Base-by-base conservation (phyloP, 2,113 vertebrate species). In the Ciconia stormi region DNA sequence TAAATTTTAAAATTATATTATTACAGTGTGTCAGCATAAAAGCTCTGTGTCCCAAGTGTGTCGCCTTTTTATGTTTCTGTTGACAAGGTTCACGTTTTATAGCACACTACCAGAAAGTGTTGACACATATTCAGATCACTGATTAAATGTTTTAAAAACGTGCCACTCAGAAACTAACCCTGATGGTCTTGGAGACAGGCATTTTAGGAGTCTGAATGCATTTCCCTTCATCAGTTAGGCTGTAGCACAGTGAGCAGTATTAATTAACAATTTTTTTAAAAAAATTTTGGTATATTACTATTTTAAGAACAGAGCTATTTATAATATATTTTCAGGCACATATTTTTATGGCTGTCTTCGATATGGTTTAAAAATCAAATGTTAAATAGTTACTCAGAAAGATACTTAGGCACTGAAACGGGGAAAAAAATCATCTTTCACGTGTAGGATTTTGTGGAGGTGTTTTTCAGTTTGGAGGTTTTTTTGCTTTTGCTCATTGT, bases 61-160 rank as follows among this genome's bases (percentile, higher is more conserved):
- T 97, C 91, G 79, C 97, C 96, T 98, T 97, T 97, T 97, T 98
- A 97, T 98, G 97, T 98, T 98, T 97, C 96, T 98, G 98, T 98
- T 98, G 98, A 98, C 98, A 98, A 98, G 98, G 98, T 98, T 98
- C 97, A 97, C 94, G 2, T 98, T 98, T 98, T 97, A 97, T 97
- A 98, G 97, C 98, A 98, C 96, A 23, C 97, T 87, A 97, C 97
- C 98, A 98, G 97, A 98, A 98, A 98, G 98, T 98, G 98, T 98
- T 98, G 98, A 98, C 98, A 98, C 97, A 92, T 98, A 98, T 98
- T 98, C 97, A 97, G 98, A 98, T 98, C 95, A 96, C 97, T 98
- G 98, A 98, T 98, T 98, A 98, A 98, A 98, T 98, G 98, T 98
- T 98, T 98, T 98, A 89, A 98, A 98, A 98, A 98, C 97, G 97